Evolutionary conservation across 2,888 invertebrate species (phyloP).

Genomic region (Epinotia demarniana): DNA sequence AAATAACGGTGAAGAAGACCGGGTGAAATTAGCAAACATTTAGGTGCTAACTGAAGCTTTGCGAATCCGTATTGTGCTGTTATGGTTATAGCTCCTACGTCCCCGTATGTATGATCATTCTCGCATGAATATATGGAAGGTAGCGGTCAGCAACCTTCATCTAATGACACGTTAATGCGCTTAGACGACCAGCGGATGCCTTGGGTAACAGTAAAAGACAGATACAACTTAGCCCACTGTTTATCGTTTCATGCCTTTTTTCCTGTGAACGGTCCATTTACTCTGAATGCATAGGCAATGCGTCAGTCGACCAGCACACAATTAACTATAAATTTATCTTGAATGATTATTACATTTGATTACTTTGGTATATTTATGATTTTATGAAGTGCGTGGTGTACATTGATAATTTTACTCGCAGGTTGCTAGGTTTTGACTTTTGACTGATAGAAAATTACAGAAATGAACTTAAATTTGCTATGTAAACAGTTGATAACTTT

Average conservation of each 20-base stretch:
- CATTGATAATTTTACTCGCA: background rate
- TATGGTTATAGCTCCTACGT: conserved; percentile 34
- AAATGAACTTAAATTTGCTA: too few species aligned
- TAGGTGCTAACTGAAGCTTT: conserved; percentile 42
- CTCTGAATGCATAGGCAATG: conserved; percentile 81
- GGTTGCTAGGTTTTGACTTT: background rate
- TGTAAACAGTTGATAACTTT: background rate
- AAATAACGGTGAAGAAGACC: conserved; percentile 38
- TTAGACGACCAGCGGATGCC: conserved; percentile 70
- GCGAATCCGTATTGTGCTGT: conserved; percentile 42
- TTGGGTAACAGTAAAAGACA: conserved; percentile 77
- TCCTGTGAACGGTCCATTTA: conserved; percentile 75
- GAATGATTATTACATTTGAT: background rate
- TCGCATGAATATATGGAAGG: conserved; percentile 55
- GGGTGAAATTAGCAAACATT: conserved; percentile 41
- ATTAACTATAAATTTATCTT: conserved; percentile 24
- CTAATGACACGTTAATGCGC: conserved; percentile 80
- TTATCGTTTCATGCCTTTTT: conserved; percentile 68
- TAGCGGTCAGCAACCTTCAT: conserved; percentile 80
- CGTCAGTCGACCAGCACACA: conserved; percentile 73
- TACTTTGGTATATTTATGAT: background rate
- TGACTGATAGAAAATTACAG: too few species aligned
- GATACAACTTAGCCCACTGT: conserved; percentile 79
- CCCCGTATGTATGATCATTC: conserved; percentile 38
- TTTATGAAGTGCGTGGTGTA: background rate